Percentiles rank a stretch among this genome's conserved stretches.
phyloP scores from a whole-genome alignment of 2,797 vertebrate genomes.

The Nothura maculosa region DNA sequence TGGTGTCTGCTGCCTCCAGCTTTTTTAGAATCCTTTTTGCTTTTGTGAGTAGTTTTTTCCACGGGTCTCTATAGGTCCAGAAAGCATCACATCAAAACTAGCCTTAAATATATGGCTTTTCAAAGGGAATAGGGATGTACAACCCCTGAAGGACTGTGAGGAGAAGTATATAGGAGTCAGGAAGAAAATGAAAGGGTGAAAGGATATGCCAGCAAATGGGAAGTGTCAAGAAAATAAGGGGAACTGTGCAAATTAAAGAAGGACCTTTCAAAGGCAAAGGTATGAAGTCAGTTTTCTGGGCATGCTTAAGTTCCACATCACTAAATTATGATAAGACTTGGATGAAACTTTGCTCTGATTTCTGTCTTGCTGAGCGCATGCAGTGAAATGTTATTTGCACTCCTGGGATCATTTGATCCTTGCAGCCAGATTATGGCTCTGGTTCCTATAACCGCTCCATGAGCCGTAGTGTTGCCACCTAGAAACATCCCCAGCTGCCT shows the following conservation, averaged over 20 bases:
- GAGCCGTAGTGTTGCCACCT: not conserved
- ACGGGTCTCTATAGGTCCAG: not conserved
- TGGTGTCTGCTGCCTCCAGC: not conserved
- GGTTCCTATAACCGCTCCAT: not conserved
- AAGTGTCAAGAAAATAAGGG: conserved; percentile 3
- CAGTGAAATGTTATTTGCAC: not conserved
- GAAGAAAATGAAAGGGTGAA: conserved; percentile 16
- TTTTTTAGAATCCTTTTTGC: not conserved
- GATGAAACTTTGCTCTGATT: conserved; percentile 24
- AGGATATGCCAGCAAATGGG: not conserved
- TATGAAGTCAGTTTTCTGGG: conserved; percentile 24
- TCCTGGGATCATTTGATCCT: not conserved
- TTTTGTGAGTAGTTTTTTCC: not conserved
- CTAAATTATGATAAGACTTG: conserved; percentile 14
- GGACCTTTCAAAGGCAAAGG: conserved; percentile 9
- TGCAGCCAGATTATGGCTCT: not conserved
- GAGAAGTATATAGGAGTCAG: not conserved
- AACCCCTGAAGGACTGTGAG: not conserved
- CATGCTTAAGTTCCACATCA: conserved; percentile 16
- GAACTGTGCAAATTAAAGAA: not conserved
- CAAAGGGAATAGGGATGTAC: not conserved
- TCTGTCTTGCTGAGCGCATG: not conserved
- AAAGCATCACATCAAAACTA: conserved; percentile 10
- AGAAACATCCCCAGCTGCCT: not conserved
- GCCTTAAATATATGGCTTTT: conserved; percentile 26